Conservation (phyloP, 2,888 invertebrate species). For the Gastrophysa polygoni region DNA sequence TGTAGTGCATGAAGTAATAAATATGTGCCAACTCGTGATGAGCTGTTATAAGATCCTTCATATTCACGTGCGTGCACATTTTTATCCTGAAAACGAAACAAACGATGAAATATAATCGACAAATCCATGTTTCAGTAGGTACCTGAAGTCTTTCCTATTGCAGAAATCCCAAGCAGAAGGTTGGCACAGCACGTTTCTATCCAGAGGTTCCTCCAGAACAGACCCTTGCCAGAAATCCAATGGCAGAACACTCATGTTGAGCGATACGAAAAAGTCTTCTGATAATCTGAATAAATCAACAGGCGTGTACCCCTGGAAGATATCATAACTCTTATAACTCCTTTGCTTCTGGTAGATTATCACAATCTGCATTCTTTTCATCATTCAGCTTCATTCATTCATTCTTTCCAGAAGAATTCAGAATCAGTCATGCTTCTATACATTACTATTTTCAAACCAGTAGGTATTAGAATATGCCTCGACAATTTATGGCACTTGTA, state of each 20-base stretch:
- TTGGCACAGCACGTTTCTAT: conserved; percentile 81
- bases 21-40: conserved; percentile 94
- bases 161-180: conserved; percentile 96
- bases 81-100: conserved; percentile 74
- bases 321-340: no score
- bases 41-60: conserved; percentile 84
- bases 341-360: no score
- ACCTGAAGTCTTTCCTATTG: conserved; percentile 86
- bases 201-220: conserved; percentile 78
- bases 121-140: conserved; percentile 18
- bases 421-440: no score
- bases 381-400: no score
- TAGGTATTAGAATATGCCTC: no score
- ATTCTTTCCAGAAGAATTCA: no score
- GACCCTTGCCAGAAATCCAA: conserved; percentile 89
- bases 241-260: conserved; percentile 87
- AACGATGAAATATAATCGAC: not conserved
- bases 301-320: conserved; percentile 77
- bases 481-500: no score
- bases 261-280: conserved; percentile 89
- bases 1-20: conserved; percentile 86
- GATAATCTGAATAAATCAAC: conserved; percentile 83
- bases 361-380: no score
- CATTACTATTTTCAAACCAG: no score
- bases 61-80: conserved; percentile 84